Conservation (phyloP, 2,113 vertebrate species). For the Phalacrocorax carbo region DNA sequence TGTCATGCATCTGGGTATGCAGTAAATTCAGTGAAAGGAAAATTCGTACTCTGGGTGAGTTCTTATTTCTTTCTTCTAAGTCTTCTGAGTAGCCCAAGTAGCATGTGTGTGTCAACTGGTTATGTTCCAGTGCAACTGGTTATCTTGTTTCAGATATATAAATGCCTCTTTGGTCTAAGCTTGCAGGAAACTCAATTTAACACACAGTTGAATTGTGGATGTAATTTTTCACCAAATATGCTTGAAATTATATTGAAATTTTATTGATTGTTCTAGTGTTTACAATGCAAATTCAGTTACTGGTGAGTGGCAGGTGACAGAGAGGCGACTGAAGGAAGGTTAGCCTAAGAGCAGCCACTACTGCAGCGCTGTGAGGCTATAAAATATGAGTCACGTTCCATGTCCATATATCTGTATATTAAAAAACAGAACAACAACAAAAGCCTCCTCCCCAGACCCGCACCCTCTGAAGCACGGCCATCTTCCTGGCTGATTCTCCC, state of each 20-base stretch:
- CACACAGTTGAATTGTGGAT: neutral
- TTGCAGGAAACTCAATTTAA: neutral
- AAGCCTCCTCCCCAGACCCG: neutral
- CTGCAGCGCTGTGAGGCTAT: neutral
- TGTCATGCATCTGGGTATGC: neutral
- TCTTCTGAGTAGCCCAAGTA: neutral
- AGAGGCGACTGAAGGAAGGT: neutral
- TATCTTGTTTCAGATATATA: neutral
- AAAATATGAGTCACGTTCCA: neutral
- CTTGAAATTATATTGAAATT: neutral
- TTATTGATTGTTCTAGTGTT: too few relatives aligned
- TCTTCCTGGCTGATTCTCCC: neutral
- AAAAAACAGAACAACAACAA: neutral
- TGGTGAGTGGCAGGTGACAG: neutral
- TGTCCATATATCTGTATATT: neutral
- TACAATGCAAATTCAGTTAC: too few relatives aligned
- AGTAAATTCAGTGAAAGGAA: neutral
- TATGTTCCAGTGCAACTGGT: neutral
- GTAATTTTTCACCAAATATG: neutral
- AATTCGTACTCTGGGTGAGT: neutral
- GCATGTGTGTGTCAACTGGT: neutral
- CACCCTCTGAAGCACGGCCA: rapidly evolving
- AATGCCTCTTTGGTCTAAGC: neutral
- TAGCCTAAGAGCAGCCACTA: neutral
- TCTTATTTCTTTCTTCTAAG: neutral